phyloP scores from a whole-genome alignment of 2,888 invertebrate genomes.

The Drosophila cognata region DNA sequence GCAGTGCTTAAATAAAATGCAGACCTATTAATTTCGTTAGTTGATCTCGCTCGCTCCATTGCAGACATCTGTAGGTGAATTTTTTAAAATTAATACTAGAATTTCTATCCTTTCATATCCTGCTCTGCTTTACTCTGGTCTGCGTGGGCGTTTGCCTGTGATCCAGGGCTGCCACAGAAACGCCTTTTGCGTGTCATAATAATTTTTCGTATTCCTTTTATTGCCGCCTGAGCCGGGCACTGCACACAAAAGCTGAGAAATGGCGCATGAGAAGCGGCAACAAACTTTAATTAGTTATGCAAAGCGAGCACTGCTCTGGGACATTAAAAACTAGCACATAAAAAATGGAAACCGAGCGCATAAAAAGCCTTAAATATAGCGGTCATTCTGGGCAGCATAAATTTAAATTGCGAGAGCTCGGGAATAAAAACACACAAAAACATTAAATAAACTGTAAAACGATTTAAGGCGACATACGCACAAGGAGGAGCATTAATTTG shows the following conservation, averaged over 20 bases:
- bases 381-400: slow-evolving; percentile 33
- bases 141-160: slow-evolving; percentile 26
- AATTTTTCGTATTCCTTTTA: slow-evolving; percentile 41
- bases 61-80: slow-evolving; percentile 37
- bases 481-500: slow-evolving; percentile 38
- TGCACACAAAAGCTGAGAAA: slow-evolving; percentile 54
- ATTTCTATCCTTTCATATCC: slow-evolving; percentile 11
- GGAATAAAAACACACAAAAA: slow-evolving; percentile 19
- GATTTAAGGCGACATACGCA: slow-evolving; percentile 37
- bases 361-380: slow-evolving; percentile 40
- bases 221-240: slow-evolving; percentile 15
- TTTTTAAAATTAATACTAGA: slow-evolving; percentile 50
- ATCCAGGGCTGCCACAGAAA: slow-evolving; percentile 32
- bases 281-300: slow-evolving; percentile 79
- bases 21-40: neutral
- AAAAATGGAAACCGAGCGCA: slow-evolving; percentile 32
- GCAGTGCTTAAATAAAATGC: neutral
- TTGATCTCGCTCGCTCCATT: slow-evolving; percentile 18
- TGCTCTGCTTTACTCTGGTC: neutral
- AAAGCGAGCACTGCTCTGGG: slow-evolving; percentile 62
- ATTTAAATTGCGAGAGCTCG: slow-evolving; percentile 54
- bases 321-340: slow-evolving; percentile 50
- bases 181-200: slow-evolving; percentile 77
- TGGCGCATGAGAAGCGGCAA: slow-evolving; percentile 61
- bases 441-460: slow-evolving; percentile 37